Conservation (phyloP, 2,888 invertebrate genomes). For the Volucella inanis region DNA sequence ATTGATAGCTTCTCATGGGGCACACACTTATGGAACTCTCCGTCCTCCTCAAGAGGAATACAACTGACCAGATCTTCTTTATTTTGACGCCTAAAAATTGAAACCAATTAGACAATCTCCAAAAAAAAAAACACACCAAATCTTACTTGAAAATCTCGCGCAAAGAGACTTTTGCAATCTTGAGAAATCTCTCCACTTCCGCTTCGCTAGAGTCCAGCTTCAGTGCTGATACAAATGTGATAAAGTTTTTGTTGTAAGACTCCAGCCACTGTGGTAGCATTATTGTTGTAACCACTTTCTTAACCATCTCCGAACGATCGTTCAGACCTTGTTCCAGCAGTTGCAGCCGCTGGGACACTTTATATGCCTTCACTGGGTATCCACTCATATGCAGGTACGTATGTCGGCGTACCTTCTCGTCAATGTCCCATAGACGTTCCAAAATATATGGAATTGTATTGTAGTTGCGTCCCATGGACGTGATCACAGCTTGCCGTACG, state of each 20-base stretch:
- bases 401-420: slow-evolving; percentile 88
- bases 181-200: slow-evolving; percentile 86
- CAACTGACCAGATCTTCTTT: slow-evolving; percentile 82
- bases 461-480: slow-evolving; percentile 89
- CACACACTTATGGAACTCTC: slow-evolving; percentile 83
- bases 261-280: slow-evolving; percentile 91
- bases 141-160: slow-evolving; percentile 85
- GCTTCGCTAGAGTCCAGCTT: slow-evolving; percentile 88
- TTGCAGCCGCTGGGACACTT: slow-evolving; percentile 86
- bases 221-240: slow-evolving; percentile 89
- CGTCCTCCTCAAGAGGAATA: slow-evolving; percentile 81
- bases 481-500: slow-evolving; percentile 88
- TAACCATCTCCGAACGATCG: slow-evolving; percentile 85
- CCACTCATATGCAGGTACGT: slow-evolving; percentile 83
- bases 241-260: slow-evolving; percentile 87
- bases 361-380: slow-evolving; percentile 83
- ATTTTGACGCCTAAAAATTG: slow-evolving; percentile 80
- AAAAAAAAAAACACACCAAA: neutral
- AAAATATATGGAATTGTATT: slow-evolving; percentile 88
- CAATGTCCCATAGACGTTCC: slow-evolving; percentile 89
- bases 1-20: slow-evolving; percentile 84
- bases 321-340: slow-evolving; percentile 86
- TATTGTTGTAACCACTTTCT: slow-evolving; percentile 83
- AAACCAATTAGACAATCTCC: slow-evolving; percentile 38
- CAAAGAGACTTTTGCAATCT: slow-evolving; percentile 84